Evolutionary conservation across 2,888 invertebrate genomes (phyloP).

Genomic region (Coenonympha glycerion): DNA sequence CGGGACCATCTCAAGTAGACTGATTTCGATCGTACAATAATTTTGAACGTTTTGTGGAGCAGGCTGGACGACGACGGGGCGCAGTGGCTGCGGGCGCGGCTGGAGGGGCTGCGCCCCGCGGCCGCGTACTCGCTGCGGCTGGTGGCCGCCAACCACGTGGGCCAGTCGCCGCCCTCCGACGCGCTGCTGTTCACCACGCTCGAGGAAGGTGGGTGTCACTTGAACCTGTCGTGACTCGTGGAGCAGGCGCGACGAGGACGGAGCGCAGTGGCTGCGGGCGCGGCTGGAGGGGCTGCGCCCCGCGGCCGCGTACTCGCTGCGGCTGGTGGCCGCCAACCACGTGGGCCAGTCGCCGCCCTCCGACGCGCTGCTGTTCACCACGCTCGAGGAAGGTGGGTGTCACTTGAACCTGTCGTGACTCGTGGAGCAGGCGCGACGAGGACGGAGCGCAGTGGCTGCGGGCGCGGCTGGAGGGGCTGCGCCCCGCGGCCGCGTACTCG

Average conservation of each 20-base stretch:
- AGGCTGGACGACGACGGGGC: not conserved
- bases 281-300: constrained; percentile 77
- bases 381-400: constrained; percentile 82
- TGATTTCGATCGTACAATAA: too few relatives aligned
- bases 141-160: constrained; percentile 82
- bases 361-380: constrained; percentile 78
- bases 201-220: constrained; percentile 78
- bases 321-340: constrained; percentile 81
- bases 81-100: constrained; percentile 12
- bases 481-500: constrained; percentile 81
- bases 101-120: constrained; percentile 79
- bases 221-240: not conserved
- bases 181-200: constrained; percentile 80
- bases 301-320: constrained; percentile 80
- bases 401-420: not conserved
- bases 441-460: not conserved
- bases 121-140: constrained; percentile 81
- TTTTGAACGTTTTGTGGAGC: not conserved
- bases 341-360: constrained; percentile 84
- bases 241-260: not conserved
- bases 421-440: not conserved
- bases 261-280: constrained; percentile 3
- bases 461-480: constrained; percentile 65
- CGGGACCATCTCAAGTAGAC: too few relatives aligned
- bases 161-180: constrained; percentile 81